Percentiles rank a stretch among this genome's conserved stretches.
Evolutionary conservation across 2,888 invertebrate species (phyloP).

Genomic region (Tortrix viridana): DNA sequence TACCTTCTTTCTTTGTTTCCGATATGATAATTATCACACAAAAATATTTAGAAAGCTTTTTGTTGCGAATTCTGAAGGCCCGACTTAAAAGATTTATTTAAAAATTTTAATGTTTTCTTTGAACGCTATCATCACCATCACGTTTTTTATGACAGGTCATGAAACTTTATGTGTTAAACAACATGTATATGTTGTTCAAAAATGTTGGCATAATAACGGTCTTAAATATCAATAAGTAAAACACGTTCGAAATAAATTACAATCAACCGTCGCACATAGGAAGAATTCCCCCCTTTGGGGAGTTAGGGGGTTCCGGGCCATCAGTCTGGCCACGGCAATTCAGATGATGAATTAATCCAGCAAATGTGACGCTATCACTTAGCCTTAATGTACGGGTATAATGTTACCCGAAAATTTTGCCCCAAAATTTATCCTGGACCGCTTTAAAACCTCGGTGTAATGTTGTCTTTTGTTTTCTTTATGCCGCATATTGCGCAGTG

Average conservation of each 20-base stretch:
- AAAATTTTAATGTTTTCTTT: background rate
- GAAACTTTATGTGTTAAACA: constrained; percentile 2
- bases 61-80: background rate
- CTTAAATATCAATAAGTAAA: constrained; percentile 22
- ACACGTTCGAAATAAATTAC: constrained; percentile 38
- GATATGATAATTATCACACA: background rate
- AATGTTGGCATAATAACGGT: too few relatives aligned
- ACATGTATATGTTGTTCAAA: background rate
- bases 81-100: background rate
- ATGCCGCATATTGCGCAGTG: constrained; percentile 26
- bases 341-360: constrained; percentile 85
- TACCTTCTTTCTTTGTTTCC: constrained; percentile 10
- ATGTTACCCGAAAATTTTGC: constrained; percentile 77
- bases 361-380: constrained; percentile 85
- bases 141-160: background rate
- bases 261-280: constrained; percentile 46
- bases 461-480: constrained; percentile 63
- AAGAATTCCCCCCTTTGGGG: constrained; percentile 42
- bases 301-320: constrained; percentile 69
- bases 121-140: background rate
- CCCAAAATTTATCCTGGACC: constrained; percentile 48
- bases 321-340: constrained; percentile 85
- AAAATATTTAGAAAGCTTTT: background rate
- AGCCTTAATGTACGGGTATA: constrained; percentile 84
- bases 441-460: constrained; percentile 68